Conservation (phyloP, 2,888 invertebrate genomes). For the Dynastes hyllus region DNA sequence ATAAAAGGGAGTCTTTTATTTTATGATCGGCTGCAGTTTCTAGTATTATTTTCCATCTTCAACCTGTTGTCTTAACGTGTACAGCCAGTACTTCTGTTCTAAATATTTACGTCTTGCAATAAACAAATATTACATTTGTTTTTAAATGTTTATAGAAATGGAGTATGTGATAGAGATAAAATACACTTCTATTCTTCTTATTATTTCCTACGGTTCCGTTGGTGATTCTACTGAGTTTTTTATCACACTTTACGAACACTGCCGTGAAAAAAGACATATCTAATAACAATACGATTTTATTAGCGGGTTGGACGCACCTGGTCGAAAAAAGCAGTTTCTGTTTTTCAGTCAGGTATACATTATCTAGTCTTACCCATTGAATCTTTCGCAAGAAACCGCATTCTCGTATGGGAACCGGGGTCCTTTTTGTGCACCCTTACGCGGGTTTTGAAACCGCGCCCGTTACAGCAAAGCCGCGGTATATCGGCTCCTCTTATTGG, state of each 20-base stretch:
- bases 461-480: constrained; percentile 43
- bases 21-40: too few relatives aligned
- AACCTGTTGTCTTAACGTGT: too few relatives aligned
- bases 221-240: constrained; percentile 17
- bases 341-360: constrained; percentile 45
- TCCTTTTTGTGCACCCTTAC: constrained; percentile 48
- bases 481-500: constrained; percentile 47
- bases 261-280: constrained; percentile 20
- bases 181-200: too few relatives aligned
- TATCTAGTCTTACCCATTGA: constrained; percentile 48
- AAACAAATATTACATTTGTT: too few relatives aligned
- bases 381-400: constrained; percentile 47
- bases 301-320: constrained; percentile 45
- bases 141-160: neutral
- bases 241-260: constrained; percentile 6
- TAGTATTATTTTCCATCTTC: too few relatives aligned
- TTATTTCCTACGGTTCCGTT: neutral
- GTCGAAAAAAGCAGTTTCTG: constrained; percentile 46
- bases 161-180: neutral
- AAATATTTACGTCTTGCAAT: too few relatives aligned
- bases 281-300: constrained; percentile 47
- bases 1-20: too few relatives aligned
- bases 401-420: constrained; percentile 47
- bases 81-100: too few relatives aligned
- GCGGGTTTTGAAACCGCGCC: constrained; percentile 44